Evolutionary conservation across 2,797 vertebrate genomes (phyloP), one percentile per base, ranked within the genome.

Genomic region (Onychomys torridus): DNA sequence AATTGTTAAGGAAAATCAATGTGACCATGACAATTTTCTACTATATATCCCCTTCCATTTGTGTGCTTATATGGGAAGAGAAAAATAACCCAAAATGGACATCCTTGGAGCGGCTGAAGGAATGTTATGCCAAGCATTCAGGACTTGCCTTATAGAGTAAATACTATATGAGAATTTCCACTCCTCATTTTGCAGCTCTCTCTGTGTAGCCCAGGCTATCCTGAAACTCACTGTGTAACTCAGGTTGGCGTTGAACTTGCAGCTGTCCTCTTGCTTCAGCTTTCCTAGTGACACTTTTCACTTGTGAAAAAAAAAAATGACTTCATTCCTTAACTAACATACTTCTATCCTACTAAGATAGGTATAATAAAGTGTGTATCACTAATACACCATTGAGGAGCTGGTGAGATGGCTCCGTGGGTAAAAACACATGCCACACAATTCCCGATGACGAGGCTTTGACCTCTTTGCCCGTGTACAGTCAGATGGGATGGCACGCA

Each of bases 21-120:
- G 9, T 40, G 67, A 55, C 32, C 27, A 55, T 67, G 55, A 93
- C 55, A 0, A 57, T 73, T 86, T 55, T 83, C 63, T 89, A 65
- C 61, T 75, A 67, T 46, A 55, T 65, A 78, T 59, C 37, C 16
- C 63, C 27, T 95, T 11, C 13, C 59, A 89, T 82, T 94, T 14
- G 75, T 59, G 43, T 63, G 11, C 87, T 79, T 96, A 85, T 4
- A 78, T 32, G 5, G 34, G 46, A 83, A 92, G 17, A 95, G 57
- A 89, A 94, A n/a, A 95, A 89, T 40, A 67, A 93, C 29, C 25
- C 90, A 55, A 55, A 49, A 81, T 9, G 77, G 82, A 90, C 52
- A 76, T 34, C 91, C 25, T 59, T n/a, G 57, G 40, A 21, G 17
- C 43, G 76, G 57, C 21, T 95, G 67, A 96, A 61, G 75, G 67